Evolutionary conservation across 2,888 invertebrate species (phyloP), one percentile per base, ranked within the genome.

Genomic region (Isotomurus palustris): DNA sequence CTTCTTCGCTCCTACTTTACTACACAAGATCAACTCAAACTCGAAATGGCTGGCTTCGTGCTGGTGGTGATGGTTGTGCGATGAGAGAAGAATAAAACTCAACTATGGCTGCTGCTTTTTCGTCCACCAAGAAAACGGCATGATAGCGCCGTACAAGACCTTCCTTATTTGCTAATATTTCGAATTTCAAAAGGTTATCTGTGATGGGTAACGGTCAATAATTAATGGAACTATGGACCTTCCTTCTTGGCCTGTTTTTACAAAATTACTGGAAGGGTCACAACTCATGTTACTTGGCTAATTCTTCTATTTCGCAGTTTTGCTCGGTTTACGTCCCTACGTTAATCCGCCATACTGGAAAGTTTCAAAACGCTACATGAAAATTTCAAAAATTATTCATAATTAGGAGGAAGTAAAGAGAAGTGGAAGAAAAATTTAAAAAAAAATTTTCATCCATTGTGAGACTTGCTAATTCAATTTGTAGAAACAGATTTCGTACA

Each of bases 301-400:
- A n/a, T n/a, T n/a, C n/a, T n/a, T n/a, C n/a, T n/a, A 32, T 29
- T 49, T 17, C 27, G 12, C 35, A n/a, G 10, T n/a, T 47, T 49
- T 29, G 10, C 5, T 28, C 24, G 17, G n/a, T 35, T 35, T 49
- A 49, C 48, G 48, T 49, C 48, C 48, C 48, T 49, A 17, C 17
- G 5, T 5, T 21, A 29, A 49, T 49, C 48, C 48, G 48, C 48
- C 48, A 49, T 49, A 19, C 29, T 49, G 19, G 28, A 49, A 49
- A 49, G 8, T 49, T 49, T 49, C 35, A 22, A 49, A 49, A 49
- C 28, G 17, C 10, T 21, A 35, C 29, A 12, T 21, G 35, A 32
- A 49, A 49, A 35, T 35, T 8, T 29, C 21, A 22, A 49, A 49
- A 49, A 49, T 32, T 49, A 19, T 19, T 14, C 35, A 49, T 27